These are phyloP conservation scores for Megathymus violae DNA, from an alignment of 1,140 invertebrate genomes.

Conservation along the genomic window DNA sequence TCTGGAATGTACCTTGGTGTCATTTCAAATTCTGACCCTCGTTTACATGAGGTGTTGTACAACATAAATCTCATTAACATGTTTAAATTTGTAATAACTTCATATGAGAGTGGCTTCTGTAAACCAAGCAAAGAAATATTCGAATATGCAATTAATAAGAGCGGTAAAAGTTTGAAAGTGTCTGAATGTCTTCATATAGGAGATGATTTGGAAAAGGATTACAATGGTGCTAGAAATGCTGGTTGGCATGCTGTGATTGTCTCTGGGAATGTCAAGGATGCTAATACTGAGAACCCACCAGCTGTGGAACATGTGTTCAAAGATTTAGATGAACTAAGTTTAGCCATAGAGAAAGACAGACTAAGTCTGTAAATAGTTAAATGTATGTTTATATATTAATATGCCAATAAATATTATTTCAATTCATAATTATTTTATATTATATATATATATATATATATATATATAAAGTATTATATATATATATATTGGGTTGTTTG, in stretches of 20 bases:
- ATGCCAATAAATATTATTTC: background rate
- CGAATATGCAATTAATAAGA: constrained; percentile 85
- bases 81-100: constrained; percentile 92
- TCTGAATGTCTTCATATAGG: constrained; percentile 92
- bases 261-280: constrained; percentile 31
- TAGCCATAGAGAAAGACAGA: constrained; percentile 43
- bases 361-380: constrained; percentile 32
- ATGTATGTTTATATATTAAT: background rate
- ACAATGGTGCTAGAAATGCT: constrained; percentile 88
- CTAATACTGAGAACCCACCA: constrained; percentile 43
- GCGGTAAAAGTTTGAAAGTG: constrained; percentile 74
- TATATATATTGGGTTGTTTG: no score
- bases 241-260: constrained; percentile 89
- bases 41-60: constrained; percentile 87
- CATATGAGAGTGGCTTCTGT: constrained; percentile 88
- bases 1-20: constrained; percentile 87
- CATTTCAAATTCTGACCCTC: constrained; percentile 95
- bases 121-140: constrained; percentile 93
- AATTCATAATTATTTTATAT: no score
- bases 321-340: constrained; percentile 48
- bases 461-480: no score
- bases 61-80: constrained; percentile 86
- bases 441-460: no score
- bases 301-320: constrained; percentile 47
- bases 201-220: constrained; percentile 90